Evolutionary conservation across 2,888 invertebrate species (phyloP).

Genomic region (Hydrotaea diabolus): DNA sequence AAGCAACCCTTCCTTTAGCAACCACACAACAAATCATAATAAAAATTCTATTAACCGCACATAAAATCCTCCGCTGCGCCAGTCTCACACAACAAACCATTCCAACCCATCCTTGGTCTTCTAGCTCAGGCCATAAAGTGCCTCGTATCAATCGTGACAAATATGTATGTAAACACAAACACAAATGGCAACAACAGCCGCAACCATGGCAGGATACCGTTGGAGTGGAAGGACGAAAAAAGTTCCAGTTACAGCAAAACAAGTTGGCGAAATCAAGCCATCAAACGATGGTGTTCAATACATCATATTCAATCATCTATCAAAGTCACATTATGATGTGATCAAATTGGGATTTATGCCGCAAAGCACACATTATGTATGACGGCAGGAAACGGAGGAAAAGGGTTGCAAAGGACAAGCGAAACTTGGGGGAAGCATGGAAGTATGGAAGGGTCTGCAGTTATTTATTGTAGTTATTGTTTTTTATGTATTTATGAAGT

Average conservation of each 20-base stretch:
- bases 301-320: constrained; percentile 76
- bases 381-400: background rate
- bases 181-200: constrained; percentile 45
- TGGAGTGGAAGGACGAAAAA: constrained; percentile 31
- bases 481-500: constrained; percentile 17
- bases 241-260: constrained; percentile 56
- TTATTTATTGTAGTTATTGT: background rate
- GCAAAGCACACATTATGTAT: constrained; percentile 63
- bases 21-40: constrained; percentile 64
- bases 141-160: constrained; percentile 52
- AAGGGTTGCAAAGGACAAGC: background rate
- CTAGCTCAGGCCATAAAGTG: background rate
- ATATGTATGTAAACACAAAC: constrained; percentile 41
- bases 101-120: background rate
- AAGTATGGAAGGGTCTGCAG: background rate
- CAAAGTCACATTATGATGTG: constrained; percentile 81
- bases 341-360: constrained; percentile 81
- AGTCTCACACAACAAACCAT: constrained; percentile 1
- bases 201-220: constrained; percentile 9
- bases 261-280: constrained; percentile 49
- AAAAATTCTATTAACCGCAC: constrained; percentile 71
- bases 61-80: constrained; percentile 33
- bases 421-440: background rate
- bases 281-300: constrained; percentile 43
- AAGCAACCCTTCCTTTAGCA: constrained; percentile 70